phyloP scores from a whole-genome alignment of 2,113 vertebrate species.

The Hemichromis elongatus region DNA sequence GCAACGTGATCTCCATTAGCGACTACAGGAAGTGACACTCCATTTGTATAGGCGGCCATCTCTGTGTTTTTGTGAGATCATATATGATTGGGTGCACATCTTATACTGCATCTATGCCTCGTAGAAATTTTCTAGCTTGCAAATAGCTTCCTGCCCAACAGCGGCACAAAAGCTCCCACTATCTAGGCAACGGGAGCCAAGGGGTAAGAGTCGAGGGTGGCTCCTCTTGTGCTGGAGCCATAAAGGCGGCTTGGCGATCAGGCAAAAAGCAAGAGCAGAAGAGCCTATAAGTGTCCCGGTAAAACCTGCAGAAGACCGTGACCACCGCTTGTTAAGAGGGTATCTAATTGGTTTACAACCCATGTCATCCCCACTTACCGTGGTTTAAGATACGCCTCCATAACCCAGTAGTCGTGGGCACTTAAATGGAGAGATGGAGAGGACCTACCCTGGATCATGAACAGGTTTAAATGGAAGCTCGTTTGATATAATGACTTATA shows the following conservation, averaged over 20 bases:
- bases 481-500: constrained; percentile 60
- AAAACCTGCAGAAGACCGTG: constrained; percentile 7
- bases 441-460: constrained; percentile 20
- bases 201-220: constrained; percentile 44
- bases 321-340: constrained; percentile 1
- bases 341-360: constrained; percentile 51
- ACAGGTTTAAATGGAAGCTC: constrained; percentile 45
- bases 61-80: neutral
- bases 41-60: neutral
- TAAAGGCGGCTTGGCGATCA: constrained; percentile 16
- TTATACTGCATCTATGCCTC: neutral
- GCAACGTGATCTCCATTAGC: constrained; percentile 58
- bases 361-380: constrained; percentile 31
- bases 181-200: constrained; percentile 24
- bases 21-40: constrained; percentile 19
- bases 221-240: constrained; percentile 20
- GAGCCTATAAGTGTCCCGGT: neutral
- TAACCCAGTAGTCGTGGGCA: neutral
- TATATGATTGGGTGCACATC: neutral
- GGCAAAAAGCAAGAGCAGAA: constrained; percentile 5
- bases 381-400: constrained; percentile 41
- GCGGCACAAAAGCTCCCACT: constrained; percentile 33
- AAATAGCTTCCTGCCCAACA: constrained; percentile 31
- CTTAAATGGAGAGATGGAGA: constrained; percentile 33
- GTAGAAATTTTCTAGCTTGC: constrained; percentile 5